These are phyloP conservation scores for Saxidomus purpurata DNA, from an alignment of 1,140 invertebrate genomes.

Conservation along the genomic window DNA sequence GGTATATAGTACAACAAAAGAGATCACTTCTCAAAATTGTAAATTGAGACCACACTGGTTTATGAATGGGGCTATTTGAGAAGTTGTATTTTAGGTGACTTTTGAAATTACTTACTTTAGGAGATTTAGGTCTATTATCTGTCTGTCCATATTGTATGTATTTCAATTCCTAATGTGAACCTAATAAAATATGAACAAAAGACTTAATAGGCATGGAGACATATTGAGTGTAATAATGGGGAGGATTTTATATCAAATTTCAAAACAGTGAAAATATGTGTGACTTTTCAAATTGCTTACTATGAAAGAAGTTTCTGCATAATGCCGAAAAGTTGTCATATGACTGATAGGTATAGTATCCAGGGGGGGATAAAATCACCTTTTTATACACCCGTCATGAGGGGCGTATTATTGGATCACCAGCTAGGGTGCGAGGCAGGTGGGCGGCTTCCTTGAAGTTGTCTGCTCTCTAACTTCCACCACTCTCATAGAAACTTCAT, in stretches of 20 bases:
- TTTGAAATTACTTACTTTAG: neutral
- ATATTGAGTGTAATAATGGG: neutral
- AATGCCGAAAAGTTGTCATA: no score
- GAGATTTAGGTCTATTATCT: neutral
- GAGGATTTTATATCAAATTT: neutral
- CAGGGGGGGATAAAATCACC: no score
- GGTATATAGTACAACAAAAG: neutral
- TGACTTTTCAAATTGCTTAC: neutral
- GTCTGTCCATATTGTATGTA: neutral
- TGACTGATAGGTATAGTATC: no score
- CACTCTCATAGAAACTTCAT: no score
- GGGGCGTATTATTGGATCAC: no score
- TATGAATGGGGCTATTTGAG: neutral
- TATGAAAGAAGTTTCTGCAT: no score
- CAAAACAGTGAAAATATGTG: neutral
- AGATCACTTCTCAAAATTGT: neutral
- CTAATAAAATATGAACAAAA: neutral
- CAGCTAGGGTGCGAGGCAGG: no score
- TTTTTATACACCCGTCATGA: no score
- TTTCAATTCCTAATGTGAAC: neutral
- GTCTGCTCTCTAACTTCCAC: no score
- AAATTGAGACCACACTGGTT: neutral
- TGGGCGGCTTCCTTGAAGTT: no score
- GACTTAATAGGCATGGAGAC: constrained; percentile 10
- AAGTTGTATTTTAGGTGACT: neutral